Conservation (phyloP, 2,797 vertebrate species). For the Neopelma chrysocephalum region DNA sequence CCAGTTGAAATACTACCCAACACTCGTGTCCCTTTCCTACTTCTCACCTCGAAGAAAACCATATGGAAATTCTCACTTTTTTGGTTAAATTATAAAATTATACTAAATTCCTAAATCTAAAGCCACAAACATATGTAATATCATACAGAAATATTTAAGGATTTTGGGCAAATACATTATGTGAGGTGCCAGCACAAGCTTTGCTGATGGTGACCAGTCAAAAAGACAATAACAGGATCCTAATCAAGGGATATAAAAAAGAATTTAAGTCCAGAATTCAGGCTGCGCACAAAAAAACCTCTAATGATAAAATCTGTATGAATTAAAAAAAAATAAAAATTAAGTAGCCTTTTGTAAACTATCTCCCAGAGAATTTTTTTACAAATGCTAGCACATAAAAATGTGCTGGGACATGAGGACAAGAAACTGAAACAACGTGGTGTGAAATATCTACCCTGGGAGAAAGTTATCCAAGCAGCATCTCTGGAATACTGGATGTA, state of each 20-base stretch:
- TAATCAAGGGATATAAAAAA: neutral
- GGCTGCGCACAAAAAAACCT: neutral
- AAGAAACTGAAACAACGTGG: neutral
- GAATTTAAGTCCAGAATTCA: neutral
- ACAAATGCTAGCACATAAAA: neutral
- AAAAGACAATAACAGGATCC: neutral
- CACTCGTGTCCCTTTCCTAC: fast-evolving
- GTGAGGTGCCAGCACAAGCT: neutral
- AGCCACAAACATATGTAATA: neutral
- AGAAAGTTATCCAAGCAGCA: neutral
- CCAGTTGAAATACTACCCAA: neutral
- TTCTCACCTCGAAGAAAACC: neutral
- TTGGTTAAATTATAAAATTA: neutral
- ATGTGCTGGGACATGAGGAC: neutral
- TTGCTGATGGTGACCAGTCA: neutral
- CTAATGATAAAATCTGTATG: neutral
- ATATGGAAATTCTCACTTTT: neutral
- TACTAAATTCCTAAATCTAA: neutral
- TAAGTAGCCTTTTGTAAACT: neutral
- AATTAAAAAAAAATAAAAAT: neutral
- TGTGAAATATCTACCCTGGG: neutral
- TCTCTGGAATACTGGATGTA: neutral
- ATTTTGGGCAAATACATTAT: neutral
- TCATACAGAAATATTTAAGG: neutral
- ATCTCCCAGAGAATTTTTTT: neutral